These are phyloP conservation scores for Heteromyza rotundicornis DNA, from an alignment of 2,888 invertebrate species.

Conservation along the genomic window DNA sequence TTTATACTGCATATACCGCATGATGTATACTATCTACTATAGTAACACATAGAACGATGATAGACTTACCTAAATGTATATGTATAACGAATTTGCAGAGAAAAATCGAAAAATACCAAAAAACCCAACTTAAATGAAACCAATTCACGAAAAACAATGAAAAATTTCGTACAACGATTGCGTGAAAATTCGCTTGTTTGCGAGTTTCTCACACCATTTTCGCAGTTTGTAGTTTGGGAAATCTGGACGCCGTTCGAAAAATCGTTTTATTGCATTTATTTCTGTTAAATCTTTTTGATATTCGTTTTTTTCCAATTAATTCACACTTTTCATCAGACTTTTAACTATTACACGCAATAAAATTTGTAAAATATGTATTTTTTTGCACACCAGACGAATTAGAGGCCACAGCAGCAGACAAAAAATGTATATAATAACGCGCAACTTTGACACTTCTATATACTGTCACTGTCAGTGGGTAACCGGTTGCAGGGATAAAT, in stretches of 20 bases:
- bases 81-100: constrained; percentile 24
- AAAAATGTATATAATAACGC: constrained; percentile 44
- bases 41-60: background rate
- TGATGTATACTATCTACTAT: background rate
- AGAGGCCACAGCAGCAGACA: constrained; percentile 19
- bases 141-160: constrained; percentile 23
- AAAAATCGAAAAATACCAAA: constrained; percentile 27
- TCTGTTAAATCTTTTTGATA: constrained; percentile 33
- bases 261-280: constrained; percentile 17
- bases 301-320: constrained; percentile 20
- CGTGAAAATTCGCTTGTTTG: constrained; percentile 22
- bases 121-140: constrained; percentile 27
- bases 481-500: too few relatives aligned
- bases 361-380: background rate
- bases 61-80: constrained; percentile 30
- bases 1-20: too few relatives aligned
- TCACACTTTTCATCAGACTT: constrained; percentile 4
- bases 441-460: constrained; percentile 18
- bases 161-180: constrained; percentile 18
- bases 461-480: too few relatives aligned
- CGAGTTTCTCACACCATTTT: constrained; percentile 34
- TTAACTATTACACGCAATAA: background rate
- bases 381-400: constrained; percentile 10
- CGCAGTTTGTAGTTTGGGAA: background rate
- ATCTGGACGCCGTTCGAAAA: constrained; percentile 29